Evolutionary conservation across 2,888 invertebrate species (phyloP).

Genomic region (Nemotelus pantherinus): DNA sequence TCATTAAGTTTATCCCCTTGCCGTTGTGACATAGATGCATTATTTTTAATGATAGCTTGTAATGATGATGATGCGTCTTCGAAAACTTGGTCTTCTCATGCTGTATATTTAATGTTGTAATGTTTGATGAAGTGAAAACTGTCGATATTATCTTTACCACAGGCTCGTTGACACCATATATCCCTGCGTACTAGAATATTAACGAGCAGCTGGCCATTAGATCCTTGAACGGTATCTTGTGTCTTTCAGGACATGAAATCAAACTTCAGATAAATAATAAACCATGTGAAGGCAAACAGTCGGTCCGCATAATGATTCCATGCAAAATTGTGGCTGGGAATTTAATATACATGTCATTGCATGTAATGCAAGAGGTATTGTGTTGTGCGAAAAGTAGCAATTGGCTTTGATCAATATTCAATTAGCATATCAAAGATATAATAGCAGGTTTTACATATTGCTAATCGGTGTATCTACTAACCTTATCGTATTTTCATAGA

Average conservation of each 20-base stretch:
- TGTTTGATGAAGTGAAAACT: conserved; percentile 18
- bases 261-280: conserved; percentile 20
- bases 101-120: conserved; percentile 37
- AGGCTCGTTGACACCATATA: neutral
- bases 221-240: neutral
- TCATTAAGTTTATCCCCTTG: neutral
- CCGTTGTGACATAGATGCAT: conserved; percentile 17
- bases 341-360: too few relatives aligned
- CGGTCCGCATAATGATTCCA: neutral
- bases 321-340: neutral
- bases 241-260: conserved; percentile 3
- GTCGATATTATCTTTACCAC: neutral
- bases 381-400: neutral
- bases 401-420: neutral
- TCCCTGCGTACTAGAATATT: conserved; percentile 8
- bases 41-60: conserved; percentile 36
- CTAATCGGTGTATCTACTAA: neutral
- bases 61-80: conserved; percentile 22
- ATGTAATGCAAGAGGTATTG: neutral
- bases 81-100: conserved; percentile 19
- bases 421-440: neutral
- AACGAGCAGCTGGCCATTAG: conserved; percentile 17
- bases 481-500: too few relatives aligned
- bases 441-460: neutral
- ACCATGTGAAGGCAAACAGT: conserved; percentile 14